A percentile compares a stretch with the other conserved stretches of the same genome.
Conservation (phyloP, 2,797 vertebrate genomes). For the Aotus griseimembra region DNA sequence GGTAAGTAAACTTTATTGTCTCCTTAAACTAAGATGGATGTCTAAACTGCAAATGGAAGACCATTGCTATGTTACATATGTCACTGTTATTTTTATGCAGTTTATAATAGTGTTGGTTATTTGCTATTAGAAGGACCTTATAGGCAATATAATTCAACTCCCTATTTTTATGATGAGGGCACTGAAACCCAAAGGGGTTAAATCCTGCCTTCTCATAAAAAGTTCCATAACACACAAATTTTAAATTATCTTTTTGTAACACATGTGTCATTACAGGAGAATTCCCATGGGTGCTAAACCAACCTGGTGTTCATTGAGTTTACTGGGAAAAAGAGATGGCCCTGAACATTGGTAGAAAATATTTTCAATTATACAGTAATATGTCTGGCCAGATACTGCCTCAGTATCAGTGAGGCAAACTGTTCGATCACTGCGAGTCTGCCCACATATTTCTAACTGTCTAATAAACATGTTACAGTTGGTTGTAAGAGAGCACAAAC, state of each 20-base stretch:
- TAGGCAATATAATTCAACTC: not conserved
- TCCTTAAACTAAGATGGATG: conserved; percentile 21
- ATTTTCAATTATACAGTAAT: not conserved
- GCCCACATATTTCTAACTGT: not conserved
- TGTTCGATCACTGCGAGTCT: not conserved
- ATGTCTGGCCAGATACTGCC: not conserved
- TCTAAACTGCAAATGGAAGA: not conserved
- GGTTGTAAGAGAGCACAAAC: not conserved
- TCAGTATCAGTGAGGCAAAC: not conserved
- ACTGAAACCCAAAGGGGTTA: not conserved
- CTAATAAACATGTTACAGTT: not conserved
- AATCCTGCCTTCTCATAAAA: not conserved
- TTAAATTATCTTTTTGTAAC: not conserved
- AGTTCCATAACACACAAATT: not conserved
- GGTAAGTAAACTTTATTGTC: conserved; percentile 85
- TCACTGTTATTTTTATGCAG: not conserved
- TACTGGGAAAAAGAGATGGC: not conserved
- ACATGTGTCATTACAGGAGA: not conserved
- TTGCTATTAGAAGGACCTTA: not conserved
- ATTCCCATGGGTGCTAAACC: not conserved
- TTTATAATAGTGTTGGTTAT: not conserved
- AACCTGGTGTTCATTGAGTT: not conserved
- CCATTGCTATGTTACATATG: not conserved
- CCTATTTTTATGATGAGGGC: not conserved
- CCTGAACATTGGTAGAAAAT: not conserved